Conservation (phyloP, 2,113 vertebrate species). For the Holacanthus passer region DNA sequence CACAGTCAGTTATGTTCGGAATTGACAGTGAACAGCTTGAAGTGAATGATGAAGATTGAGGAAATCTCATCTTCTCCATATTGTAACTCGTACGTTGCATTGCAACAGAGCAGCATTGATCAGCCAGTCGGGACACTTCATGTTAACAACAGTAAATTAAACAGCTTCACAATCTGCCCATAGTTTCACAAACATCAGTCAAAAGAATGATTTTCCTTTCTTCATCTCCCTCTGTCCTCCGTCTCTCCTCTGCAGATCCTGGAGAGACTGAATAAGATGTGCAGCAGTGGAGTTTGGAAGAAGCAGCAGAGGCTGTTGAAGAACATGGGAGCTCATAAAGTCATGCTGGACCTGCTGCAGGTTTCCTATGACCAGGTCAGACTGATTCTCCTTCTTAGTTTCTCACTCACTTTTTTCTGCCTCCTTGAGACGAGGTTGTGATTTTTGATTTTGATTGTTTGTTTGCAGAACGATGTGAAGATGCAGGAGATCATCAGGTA, state of each 20-base stretch:
- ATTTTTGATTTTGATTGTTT: background rate
- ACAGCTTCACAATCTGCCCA: too few relatives aligned
- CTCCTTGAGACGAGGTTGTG: too few relatives aligned
- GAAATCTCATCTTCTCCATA: background rate
- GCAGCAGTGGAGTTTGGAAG: slow-evolving; percentile 92
- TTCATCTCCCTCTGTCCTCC: background rate
- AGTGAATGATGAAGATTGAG: too few relatives aligned
- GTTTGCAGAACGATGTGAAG: slow-evolving; percentile 90
- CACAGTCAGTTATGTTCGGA: background rate
- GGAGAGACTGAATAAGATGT: slow-evolving; percentile 96
- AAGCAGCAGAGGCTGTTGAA: slow-evolving; percentile 97
- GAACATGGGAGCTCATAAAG: slow-evolving; percentile 99
- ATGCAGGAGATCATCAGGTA: slow-evolving; percentile 96
- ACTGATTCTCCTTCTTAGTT: too few relatives aligned
- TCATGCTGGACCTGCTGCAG: slow-evolving; percentile 98
- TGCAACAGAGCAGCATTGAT: too few relatives aligned
- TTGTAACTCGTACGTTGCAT: too few relatives aligned
- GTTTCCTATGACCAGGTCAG: slow-evolving; percentile 95
- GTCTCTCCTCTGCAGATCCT: slow-evolving; percentile 87
- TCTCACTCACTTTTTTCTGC: too few relatives aligned
- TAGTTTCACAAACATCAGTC: too few relatives aligned
- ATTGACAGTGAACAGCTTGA: background rate
- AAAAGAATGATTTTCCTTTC: background rate
- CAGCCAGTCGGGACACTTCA: too few relatives aligned
- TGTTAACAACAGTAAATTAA: too few relatives aligned